Percentiles rank a stretch among this genome's conserved stretches.
Conservation (phyloP, 2,797 vertebrate genomes). For the Cichlasoma orientale region DNA sequence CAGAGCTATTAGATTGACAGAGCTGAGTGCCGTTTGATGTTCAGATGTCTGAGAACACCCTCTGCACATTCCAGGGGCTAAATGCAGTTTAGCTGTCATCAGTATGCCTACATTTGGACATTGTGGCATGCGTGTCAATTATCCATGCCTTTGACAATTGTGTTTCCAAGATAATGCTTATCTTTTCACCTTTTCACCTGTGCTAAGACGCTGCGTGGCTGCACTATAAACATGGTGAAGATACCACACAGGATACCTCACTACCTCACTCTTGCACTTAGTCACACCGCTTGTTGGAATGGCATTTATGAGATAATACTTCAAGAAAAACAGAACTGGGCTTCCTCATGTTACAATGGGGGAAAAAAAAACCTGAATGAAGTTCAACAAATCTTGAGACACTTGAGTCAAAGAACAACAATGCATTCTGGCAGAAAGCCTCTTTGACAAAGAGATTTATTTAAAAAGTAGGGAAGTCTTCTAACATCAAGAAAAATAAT, state of each 20-base stretch:
- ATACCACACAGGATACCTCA: constrained; percentile 29
- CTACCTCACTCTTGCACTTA: constrained; percentile 17
- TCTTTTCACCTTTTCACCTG: constrained; percentile 79
- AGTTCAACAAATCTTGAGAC: not conserved
- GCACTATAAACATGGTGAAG: constrained; percentile 42
- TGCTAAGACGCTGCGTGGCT: constrained; percentile 34
- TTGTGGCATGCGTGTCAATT: constrained; percentile 69
- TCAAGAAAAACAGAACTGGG: not conserved
- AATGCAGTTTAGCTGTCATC: constrained; percentile 77
- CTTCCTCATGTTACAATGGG: not conserved
- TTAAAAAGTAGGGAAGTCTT: not conserved
- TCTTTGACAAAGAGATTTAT: not conserved
- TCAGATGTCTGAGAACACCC: constrained; percentile 72
- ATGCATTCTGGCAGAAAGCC: not conserved
- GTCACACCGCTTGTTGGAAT: constrained; percentile 20
- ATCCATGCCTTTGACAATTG: constrained; percentile 71
- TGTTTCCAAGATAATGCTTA: constrained; percentile 75
- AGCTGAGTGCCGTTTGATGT: constrained; percentile 77
- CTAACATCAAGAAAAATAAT: constrained; percentile 14
- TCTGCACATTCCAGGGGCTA: constrained; percentile 75
- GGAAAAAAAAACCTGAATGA: not conserved
- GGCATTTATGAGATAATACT: constrained; percentile 25
- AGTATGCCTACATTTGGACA: constrained; percentile 59
- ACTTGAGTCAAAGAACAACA: not conserved
- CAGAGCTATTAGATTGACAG: constrained; percentile 77